Evolutionary conservation across 2,797 vertebrate genomes (phyloP).

Genomic region (Moxostoma hubbsi): DNA sequence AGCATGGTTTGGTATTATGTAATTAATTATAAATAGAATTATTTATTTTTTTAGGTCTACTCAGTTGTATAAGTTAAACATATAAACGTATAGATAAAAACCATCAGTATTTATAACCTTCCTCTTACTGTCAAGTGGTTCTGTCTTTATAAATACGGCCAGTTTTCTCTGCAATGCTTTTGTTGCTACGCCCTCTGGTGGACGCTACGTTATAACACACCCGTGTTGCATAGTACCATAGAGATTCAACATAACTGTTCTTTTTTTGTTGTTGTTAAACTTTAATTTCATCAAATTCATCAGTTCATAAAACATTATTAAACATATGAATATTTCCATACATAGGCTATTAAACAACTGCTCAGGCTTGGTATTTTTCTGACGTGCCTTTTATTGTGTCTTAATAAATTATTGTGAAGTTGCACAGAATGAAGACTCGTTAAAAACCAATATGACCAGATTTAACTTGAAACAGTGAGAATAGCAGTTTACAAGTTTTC

Average conservation of each 20-base stretch:
- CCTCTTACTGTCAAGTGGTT: no score
- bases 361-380: not conserved
- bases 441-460: not conserved
- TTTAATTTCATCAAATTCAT: not conserved
- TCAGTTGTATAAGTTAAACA: no score
- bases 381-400: not conserved
- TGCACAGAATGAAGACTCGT: not conserved
- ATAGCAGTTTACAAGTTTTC: not conserved
- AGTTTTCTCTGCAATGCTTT: not conserved
- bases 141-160: no score
- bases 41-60: no score
- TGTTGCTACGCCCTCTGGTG: constrained; percentile 35
- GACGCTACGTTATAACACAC: not conserved
- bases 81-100: no score
- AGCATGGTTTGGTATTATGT: no score
- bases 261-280: constrained; percentile 27
- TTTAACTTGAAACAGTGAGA: not conserved
- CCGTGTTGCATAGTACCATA: not conserved
- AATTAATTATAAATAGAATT: no score
- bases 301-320: constrained; percentile 1
- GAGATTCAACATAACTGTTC: not conserved
- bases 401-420: constrained; percentile 3
- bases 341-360: not conserved
- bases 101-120: no score
- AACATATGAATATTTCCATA: not conserved